Percentiles rank a stretch among this genome's conserved stretches.
These are phyloP conservation scores for Neuroterus valhalla DNA, from an alignment of 1,140 invertebrate genomes.

Conservation along the genomic window DNA sequence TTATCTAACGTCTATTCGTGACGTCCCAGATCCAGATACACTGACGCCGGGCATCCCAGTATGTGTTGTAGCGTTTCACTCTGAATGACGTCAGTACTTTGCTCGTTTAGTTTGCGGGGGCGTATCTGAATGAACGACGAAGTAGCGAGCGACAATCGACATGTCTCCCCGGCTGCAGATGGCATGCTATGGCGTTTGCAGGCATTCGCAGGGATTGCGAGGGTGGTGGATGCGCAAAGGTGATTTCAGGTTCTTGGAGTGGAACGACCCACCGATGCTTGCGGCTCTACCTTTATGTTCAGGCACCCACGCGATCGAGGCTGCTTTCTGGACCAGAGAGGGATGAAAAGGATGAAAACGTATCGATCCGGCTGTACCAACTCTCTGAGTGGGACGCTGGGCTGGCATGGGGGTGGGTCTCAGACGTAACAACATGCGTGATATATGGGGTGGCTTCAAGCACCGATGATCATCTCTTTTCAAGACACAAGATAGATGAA, in stretches of 20 bases:
- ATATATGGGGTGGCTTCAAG: not conserved
- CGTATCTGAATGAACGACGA: conserved; percentile 19
- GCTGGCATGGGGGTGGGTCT: no score
- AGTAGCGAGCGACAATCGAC: conserved; percentile 8
- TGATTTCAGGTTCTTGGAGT: conserved; percentile 10
- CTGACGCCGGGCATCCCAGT: not conserved
- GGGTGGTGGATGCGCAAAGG: conserved; percentile 9
- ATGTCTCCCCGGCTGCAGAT: not conserved
- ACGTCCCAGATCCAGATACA: conserved; percentile 12
- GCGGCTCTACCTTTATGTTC: not conserved
- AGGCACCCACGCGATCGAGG: conserved; percentile 8
- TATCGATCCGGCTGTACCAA: not conserved
- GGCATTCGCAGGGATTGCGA: not conserved
- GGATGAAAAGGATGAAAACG: not conserved
- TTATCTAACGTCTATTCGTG: not conserved
- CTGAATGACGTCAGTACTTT: conserved; percentile 4
- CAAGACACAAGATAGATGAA: conserved; percentile 8
- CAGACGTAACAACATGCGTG: no score
- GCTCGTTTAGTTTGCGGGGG: not conserved
- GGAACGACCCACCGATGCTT: conserved; percentile 21
- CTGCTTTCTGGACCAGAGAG: conserved; percentile 13
- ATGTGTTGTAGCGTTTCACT: conserved; percentile 4
- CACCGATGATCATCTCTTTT: not conserved
- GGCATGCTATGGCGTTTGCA: not conserved
- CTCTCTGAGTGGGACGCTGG: not conserved